Conservation (phyloP, 2,113 vertebrate genomes). For the Crypturellus undulatus region DNA sequence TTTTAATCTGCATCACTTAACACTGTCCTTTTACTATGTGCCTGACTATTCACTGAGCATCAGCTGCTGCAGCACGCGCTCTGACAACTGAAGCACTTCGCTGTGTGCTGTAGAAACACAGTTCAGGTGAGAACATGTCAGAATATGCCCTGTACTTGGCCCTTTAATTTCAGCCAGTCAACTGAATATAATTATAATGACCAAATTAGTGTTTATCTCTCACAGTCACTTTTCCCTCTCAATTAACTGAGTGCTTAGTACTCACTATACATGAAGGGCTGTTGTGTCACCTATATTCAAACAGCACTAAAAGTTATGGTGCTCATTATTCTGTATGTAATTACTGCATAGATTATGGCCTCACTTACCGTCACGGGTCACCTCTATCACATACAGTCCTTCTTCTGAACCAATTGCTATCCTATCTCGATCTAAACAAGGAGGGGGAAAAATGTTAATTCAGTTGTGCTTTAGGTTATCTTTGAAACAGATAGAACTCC, state of each 20-base stretch:
- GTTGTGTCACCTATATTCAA: not conserved
- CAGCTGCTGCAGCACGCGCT: not conserved
- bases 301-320: conserved; percentile 1
- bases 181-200: not conserved
- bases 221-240: conserved; percentile 7
- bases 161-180: conserved; percentile 16
- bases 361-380: conserved; percentile 92
- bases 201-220: not conserved
- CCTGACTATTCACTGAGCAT: not conserved
- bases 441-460: conserved; percentile 7
- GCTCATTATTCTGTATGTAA: conserved; percentile 8
- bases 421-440: conserved; percentile 88
- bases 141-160: not conserved
- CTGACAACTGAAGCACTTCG: not conserved
- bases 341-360: not conserved
- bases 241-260: not conserved
- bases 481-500: not conserved
- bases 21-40: not conserved
- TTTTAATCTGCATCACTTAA: not conserved
- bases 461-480: not conserved
- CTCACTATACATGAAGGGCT: not conserved
- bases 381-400: conserved; percentile 93
- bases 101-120: not conserved
- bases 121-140: not conserved
- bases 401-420: conserved; percentile 94